These are phyloP conservation scores for Mormyrus lacerda DNA, from an alignment of 2,113 vertebrate genomes.

Conservation along the genomic window DNA sequence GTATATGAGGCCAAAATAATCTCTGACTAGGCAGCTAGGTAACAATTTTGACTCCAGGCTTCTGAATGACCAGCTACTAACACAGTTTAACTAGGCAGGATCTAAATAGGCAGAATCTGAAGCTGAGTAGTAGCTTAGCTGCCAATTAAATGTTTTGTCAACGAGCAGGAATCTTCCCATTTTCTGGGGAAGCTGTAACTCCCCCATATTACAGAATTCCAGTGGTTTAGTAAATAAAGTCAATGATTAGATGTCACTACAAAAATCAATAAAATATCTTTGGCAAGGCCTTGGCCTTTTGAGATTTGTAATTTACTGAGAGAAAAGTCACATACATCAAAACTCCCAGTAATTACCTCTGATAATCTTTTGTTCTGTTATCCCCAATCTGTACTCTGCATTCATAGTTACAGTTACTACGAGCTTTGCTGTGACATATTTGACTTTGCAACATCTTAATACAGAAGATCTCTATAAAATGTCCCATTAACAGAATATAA, in stretches of 20 bases:
- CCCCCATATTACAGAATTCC: background rate
- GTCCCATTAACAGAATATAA: background rate
- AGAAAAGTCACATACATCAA: background rate
- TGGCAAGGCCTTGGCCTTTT: background rate
- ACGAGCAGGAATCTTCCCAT: background rate
- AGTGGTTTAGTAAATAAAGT: background rate
- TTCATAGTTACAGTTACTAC: background rate
- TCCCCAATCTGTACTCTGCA: background rate
- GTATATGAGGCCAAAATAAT: background rate
- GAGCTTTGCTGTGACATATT: background rate
- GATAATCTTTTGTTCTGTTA: background rate
- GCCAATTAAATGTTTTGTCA: background rate
- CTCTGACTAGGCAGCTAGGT: background rate
- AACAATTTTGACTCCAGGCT: background rate
- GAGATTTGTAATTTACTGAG: background rate
- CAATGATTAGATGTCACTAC: background rate
- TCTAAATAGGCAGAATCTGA: background rate
- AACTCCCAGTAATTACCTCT: background rate
- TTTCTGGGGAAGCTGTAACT: background rate
- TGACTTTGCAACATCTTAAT: background rate
- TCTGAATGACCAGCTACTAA: background rate
- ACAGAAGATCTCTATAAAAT: background rate
- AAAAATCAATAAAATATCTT: background rate
- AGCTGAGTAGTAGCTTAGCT: background rate
- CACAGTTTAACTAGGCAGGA: background rate